These are phyloP conservation scores for Megamerina dolium DNA, from an alignment of 2,888 invertebrate genomes.

Conservation along the genomic window DNA sequence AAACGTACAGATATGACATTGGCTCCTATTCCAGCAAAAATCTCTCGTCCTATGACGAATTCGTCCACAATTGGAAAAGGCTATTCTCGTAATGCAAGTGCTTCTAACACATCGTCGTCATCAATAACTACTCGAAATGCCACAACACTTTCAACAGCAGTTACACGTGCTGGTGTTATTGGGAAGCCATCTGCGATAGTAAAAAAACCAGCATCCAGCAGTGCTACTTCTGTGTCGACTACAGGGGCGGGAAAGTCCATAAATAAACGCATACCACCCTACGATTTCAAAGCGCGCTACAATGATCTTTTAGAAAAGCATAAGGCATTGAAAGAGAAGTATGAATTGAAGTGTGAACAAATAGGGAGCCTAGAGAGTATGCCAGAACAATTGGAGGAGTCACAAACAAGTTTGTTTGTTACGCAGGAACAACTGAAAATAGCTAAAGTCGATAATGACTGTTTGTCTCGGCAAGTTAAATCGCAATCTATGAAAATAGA, in stretches of 20 bases:
- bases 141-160: conserved; percentile 3
- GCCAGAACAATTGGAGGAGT: conserved; percentile 53
- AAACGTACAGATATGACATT: conserved; percentile 38
- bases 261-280: conserved; percentile 57
- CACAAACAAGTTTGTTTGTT: conserved; percentile 38
- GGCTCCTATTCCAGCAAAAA: conserved; percentile 36
- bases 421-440: conserved; percentile 35
- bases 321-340: conserved; percentile 53
- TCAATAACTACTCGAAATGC: conserved; percentile 1
- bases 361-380: conserved; percentile 51
- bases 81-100: neutral
- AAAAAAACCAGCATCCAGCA: neutral
- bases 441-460: conserved; percentile 33
- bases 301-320: conserved; percentile 58
- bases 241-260: conserved; percentile 33
- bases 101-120: neutral
- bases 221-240: conserved; percentile 20
- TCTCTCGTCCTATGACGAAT: conserved; percentile 27
- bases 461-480: conserved; percentile 35
- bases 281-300: conserved; percentile 62
- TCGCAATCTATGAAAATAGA: conserved; percentile 36
- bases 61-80: too few relatives aligned
- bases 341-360: conserved; percentile 52
- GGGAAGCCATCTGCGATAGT: conserved; percentile 3
- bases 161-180: conserved; percentile 1